Evolutionary conservation across 2,888 invertebrate genomes (phyloP), one percentile per base, ranked within the genome.

Genomic region (Synanthedon vespiformis): DNA sequence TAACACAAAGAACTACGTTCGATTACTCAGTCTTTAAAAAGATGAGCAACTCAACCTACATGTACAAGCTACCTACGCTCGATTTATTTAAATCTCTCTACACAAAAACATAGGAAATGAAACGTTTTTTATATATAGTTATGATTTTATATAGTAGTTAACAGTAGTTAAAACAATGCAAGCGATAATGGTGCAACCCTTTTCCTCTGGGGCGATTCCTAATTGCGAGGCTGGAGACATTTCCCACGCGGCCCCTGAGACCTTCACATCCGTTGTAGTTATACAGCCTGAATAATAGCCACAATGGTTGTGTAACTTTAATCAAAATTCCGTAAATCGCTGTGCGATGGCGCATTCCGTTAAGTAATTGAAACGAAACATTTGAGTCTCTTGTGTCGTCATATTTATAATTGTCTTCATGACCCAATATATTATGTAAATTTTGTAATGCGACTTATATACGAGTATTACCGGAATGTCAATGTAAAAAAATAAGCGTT

Each of bases 131-230:
- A 34, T 10, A 34, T 18, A 18, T 18, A 18, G 34, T 34, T 34
- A 34, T 34, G 3, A 5, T 34, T 34, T 5, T 34, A 34, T 34
- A 34, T 34, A 34, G 34, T 34, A 34, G 41, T 12, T 41, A 13
- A 44, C n/a, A 44, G 11, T 44, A 80, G 81, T 81, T 80, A 83
- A 80, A 80, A 75, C 79, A 79, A 63, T 67, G 68, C 67, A 64
- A 61, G 64, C 64, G 52, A 61, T 82, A 80, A 80, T 80, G 76
- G 78, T 75, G 73, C 72, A 72, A 34, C 77, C 79, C 79, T 76
- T 63, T 68, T 65, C 73, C 79, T 80, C 77, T 75, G 73, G 73
- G 34, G 14, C 75, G 73, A 74, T 78, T 77, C 84, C 79, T 84
- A 82, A 84, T 83, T 81, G 80, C 77, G 67, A 61, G 66, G 66